Base-by-base conservation (phyloP, 2,797 vertebrate species). In the Meda fulgida region DNA sequence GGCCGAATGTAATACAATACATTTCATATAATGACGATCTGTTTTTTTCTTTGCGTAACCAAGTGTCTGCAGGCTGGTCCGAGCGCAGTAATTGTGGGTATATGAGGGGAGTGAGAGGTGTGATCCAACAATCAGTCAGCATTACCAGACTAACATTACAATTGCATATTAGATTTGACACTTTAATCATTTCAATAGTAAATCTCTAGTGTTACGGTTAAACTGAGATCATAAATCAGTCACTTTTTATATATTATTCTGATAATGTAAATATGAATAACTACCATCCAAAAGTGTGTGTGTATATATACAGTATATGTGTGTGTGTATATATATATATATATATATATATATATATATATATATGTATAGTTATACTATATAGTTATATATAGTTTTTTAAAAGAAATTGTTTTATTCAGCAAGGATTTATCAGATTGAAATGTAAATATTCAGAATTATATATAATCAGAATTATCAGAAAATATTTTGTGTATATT, bases 1-100 rank as follows among this genome's bases (percentile, higher is more conserved):
- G 72, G 81, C 87, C 86, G 29, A 78, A 81, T 79, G 67, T n/a
- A 87, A 40, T 67, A 29, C 84, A 80, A 72, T 87, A 84, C 58
- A 81, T 80, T 60, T 75, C 55, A 70, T 58, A 78, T 81, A 86
- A 86, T 75, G 66, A 86, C 84, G 21, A 78, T 80, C 38, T 63
- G 36, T 29, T 40, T 38, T 69, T 77, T 84, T 58, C 79, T 76
- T 18, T 29, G 38, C 23, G 31, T n/a, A 51, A 19, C 2, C 73
- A 84, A 46, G 23, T 71, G 78, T 81, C 48, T 13, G 36, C 81
- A 46, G 1, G n/a, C 73, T 43, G 19, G 69, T 72, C 60, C 5
- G 40, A 78, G n/a, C 46, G 55, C 40, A 81, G 55, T 78, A 16
- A 21, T 83, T 76, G 66, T 36, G 34, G n/a, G 53, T 51, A 4